Evolutionary conservation across 1,140 invertebrate genomes (phyloP).

Genomic region (Leptinotarsa texana): DNA sequence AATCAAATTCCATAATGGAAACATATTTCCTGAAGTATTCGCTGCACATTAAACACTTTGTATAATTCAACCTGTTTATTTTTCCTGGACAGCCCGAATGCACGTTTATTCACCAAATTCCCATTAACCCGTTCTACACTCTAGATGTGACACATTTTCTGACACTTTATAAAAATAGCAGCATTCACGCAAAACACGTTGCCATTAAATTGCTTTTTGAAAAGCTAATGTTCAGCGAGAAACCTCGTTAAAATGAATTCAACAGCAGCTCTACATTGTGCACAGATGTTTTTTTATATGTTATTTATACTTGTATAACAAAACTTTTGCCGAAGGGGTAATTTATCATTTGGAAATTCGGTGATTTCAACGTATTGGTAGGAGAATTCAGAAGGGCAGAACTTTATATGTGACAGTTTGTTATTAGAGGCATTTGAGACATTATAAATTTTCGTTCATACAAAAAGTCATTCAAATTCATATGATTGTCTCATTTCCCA

Average conservation of each 20-base stretch:
- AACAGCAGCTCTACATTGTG: not conserved
- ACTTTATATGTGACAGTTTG: too few relatives aligned
- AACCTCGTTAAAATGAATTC: not conserved
- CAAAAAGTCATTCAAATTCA: too few relatives aligned
- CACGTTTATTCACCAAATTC: not conserved
- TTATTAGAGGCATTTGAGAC: too few relatives aligned
- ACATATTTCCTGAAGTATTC: too few relatives aligned
- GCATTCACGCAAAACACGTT: not conserved
- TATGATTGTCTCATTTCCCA: too few relatives aligned
- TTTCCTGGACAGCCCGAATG: not conserved
- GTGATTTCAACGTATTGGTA: too few relatives aligned
- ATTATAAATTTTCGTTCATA: too few relatives aligned
- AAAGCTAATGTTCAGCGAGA: not conserved
- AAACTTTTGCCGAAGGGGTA: too few relatives aligned
- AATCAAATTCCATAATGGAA: too few relatives aligned
- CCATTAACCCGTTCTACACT: not conserved
- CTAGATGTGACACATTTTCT: not conserved
- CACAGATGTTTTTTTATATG: not conserved
- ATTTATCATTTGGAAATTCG: too few relatives aligned
- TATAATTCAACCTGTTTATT: not conserved
- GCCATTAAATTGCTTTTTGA: slow-evolving; percentile 2
- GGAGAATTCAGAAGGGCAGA: too few relatives aligned
- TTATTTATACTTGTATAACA: not conserved
- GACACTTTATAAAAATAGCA: slow-evolving; percentile 3
- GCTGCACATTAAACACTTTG: not conserved